phyloP scores from a whole-genome alignment of 2,797 vertebrate species.

The Cheirogaleus major region DNA sequence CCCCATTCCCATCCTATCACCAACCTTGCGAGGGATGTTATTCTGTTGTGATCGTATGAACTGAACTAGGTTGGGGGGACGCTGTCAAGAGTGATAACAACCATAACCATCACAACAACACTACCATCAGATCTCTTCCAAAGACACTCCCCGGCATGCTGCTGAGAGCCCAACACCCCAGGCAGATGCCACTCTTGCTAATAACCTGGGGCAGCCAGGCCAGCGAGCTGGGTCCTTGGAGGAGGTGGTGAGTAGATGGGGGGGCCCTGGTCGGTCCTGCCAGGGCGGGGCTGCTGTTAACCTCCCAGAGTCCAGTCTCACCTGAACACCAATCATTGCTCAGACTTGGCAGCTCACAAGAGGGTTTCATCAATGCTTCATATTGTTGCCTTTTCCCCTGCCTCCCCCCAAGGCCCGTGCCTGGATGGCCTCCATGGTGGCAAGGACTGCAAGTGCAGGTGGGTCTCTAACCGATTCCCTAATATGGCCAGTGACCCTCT shows the following conservation, averaged over 20 bases:
- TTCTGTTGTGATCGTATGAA: background rate
- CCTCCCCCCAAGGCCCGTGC: background rate
- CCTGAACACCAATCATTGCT: background rate
- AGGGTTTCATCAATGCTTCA: background rate
- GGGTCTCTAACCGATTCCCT: too few species aligned
- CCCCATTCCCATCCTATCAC: background rate
- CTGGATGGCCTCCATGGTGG: background rate
- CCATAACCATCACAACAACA: background rate
- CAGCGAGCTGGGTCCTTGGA: background rate
- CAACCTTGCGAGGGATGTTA: background rate
- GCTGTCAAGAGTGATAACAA: background rate
- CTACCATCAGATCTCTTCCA: background rate
- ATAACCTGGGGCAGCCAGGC: background rate
- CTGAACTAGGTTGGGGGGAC: background rate
- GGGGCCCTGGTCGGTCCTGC: background rate
- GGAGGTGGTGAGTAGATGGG: background rate
- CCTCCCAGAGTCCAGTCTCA: background rate
- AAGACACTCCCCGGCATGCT: background rate
- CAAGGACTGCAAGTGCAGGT: background rate
- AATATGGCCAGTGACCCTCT: background rate
- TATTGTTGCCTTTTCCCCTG: background rate
- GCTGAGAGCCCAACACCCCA: background rate
- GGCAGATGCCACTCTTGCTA: background rate
- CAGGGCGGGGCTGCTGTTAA: too few species aligned
- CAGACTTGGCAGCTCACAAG: background rate